Evolutionary conservation across 2,888 invertebrate species (phyloP), one percentile per base, ranked within the genome.

Genomic region (Drosophila gaucha): DNA sequence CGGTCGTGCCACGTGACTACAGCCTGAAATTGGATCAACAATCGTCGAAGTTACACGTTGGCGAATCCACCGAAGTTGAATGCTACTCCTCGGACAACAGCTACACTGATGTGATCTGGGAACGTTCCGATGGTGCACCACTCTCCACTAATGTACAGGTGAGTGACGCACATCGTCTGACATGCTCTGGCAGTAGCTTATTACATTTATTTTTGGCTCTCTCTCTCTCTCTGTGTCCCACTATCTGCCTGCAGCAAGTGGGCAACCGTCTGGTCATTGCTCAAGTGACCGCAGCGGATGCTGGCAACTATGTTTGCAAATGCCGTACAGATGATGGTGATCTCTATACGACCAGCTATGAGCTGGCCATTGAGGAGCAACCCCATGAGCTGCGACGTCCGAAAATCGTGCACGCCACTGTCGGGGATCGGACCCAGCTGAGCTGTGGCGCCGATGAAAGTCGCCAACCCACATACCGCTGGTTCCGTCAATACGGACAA

Each of bases 301-400:
- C 96, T 36, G 99, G 98, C 38, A 94, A 94, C 60, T 99, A 98
- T 91, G 94, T 97, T 33, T 99, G 99, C 90, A 91, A 94, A 84
- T 92, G 95, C 92, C 90, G 93, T 86, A 93, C 93, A 74, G 82
- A 92, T 78, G 90, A 94, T 86, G 86, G 93, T 60, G 88, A 93
- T 89, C 90, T 95, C 84, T 91, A 93, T 77, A 86, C 92, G 16
- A 92, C 92, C 57, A 93, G 91, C 76, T 94, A 93, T 35, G 93
- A 93, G 80, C 92, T 94, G 74, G 90, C 84, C 52, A 89, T 92
- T 47, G 90, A 90, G 73, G 83, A 78, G 46, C 64, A 78, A 30
- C 86, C 80, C 4, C 90, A 90, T 22, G 90, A 89, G 55, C 80
- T 89, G 54, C 90, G 89, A 38, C 86, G 83, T 31, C 90, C 91